Base-by-base conservation (phyloP, 2,113 vertebrate species). In the Thermophis baileyi region DNA sequence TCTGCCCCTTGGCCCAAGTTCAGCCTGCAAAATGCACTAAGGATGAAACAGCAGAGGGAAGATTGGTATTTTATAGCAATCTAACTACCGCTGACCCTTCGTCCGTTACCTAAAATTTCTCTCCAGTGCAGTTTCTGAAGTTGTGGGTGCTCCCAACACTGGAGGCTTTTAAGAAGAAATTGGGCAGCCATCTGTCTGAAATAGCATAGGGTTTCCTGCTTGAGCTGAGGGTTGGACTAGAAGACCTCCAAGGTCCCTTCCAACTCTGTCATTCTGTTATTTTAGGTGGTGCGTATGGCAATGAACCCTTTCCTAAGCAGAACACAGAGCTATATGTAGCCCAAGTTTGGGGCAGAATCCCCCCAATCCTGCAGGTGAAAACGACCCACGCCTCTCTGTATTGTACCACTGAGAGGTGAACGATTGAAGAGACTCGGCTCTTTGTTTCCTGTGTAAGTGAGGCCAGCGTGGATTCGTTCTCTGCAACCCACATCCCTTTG, bases 401-500 rank as follows among this genome's bases (percentile, higher is more conserved):
- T 46, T 20, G n/a, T 30, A 25, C 10, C 22, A 7, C 11, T 24
- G 40, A 9, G 25, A 85, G 40, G 57, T 2, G n/a, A 2, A 2
- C 0, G 5, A 1, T 22, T 1, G 35, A 11, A 9, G 27, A 3
- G 22, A 6, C 12, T n/a, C 14, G 30, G 0, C 60, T n/a, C 22
- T 74, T 69, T 1, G 18, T 35, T 49, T 7, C 60, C 27, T 3
- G 1, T 44, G 46, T 25, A 1, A 40, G 35, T 24, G 6, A 51
- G 14, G 14, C 89, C 60, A 16, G 63, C 1, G 0, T 27, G 30
- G 47, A n/a, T n/a, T 85, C 4, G 5, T 27, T 53, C 24, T 30
- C n/a, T 1, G 69, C 12, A 81, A 50, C 60, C 49, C 49, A 53
- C 49, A 27, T 53, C 69, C 51, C 30, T 81, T 5, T 49, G 35